phyloP scores from a whole-genome alignment of 2,797 vertebrate genomes.

The Cossypha polioptera region DNA sequence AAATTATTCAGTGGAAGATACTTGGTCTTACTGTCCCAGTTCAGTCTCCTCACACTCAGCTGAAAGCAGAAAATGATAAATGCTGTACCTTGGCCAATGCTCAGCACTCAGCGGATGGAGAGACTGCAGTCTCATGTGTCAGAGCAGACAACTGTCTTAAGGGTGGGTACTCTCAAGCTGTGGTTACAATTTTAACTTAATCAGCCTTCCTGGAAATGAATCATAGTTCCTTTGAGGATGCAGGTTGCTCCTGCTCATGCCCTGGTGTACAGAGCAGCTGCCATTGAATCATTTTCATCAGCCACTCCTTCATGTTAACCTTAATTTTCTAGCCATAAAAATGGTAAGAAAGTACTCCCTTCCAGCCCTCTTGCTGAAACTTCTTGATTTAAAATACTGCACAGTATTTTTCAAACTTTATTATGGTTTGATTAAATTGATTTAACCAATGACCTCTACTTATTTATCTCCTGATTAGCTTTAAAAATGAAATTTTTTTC shows the following conservation, averaged over 20 bases:
- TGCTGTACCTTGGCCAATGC: neutral
- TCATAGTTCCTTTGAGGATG: constrained; percentile 45
- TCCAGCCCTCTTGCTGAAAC: neutral
- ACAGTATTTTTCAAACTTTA: constrained; percentile 34
- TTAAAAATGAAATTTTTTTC: neutral
- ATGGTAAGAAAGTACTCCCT: constrained; percentile 15
- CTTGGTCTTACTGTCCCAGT: neutral
- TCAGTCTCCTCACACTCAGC: constrained; percentile 19
- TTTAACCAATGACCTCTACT: constrained; percentile 46
- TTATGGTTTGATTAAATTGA: constrained; percentile 35
- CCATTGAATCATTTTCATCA: constrained; percentile 57
- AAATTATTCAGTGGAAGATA: neutral
- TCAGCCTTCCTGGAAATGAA: constrained; percentile 58
- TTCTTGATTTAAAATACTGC: constrained; percentile 4
- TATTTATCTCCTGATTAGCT: constrained; percentile 18
- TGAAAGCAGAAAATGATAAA: constrained; percentile 48
- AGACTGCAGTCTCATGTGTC: constrained; percentile 39
- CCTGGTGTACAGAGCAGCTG: constrained; percentile 1
- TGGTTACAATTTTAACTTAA: constrained; percentile 49
- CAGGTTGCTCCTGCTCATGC: neutral
- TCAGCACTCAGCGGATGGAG: neutral
- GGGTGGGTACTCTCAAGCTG: constrained; percentile 35
- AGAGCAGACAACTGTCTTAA: constrained; percentile 54
- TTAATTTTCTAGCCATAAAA: constrained; percentile 50
- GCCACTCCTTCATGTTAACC: constrained; percentile 29